These are phyloP conservation scores for Eupelmus urozonus DNA, from an alignment of 2,888 invertebrate species.

Conservation along the genomic window DNA sequence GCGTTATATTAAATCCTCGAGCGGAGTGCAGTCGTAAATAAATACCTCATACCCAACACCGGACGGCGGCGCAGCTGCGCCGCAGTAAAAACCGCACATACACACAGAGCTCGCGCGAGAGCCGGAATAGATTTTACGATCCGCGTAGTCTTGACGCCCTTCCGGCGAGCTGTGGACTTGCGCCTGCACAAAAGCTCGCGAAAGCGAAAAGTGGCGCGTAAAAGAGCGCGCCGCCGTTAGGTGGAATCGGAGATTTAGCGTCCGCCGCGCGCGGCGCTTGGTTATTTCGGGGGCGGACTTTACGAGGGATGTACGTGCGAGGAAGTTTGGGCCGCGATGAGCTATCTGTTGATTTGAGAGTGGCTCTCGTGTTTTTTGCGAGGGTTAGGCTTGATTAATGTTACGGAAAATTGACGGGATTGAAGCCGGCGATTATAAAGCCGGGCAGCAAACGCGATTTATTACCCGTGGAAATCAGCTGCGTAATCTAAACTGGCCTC, in stretches of 20 bases:
- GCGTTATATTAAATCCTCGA: slow-evolving; percentile 36
- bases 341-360: no score
- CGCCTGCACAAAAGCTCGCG: background rate
- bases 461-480: no score
- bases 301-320: background rate
- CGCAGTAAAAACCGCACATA: background rate
- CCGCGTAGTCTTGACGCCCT: background rate
- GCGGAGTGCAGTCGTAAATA: slow-evolving; percentile 39
- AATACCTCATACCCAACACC: slow-evolving; percentile 1
- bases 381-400: no score
- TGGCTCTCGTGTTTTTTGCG: background rate
- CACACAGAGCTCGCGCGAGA: background rate
- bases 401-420: no score
- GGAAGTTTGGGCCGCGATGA: no score
- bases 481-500: no score
- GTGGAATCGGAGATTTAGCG: no score
- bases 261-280: background rate
- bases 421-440: no score
- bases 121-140: slow-evolving; percentile 42
- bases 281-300: slow-evolving; percentile 6
- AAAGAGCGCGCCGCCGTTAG: slow-evolving; percentile 2
- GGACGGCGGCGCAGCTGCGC: background rate
- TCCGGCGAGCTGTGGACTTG: background rate
- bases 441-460: no score
- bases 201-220: slow-evolving; percentile 3